Conservation (phyloP, 2,797 vertebrate genomes). For the Acridotheres tristis region DNA sequence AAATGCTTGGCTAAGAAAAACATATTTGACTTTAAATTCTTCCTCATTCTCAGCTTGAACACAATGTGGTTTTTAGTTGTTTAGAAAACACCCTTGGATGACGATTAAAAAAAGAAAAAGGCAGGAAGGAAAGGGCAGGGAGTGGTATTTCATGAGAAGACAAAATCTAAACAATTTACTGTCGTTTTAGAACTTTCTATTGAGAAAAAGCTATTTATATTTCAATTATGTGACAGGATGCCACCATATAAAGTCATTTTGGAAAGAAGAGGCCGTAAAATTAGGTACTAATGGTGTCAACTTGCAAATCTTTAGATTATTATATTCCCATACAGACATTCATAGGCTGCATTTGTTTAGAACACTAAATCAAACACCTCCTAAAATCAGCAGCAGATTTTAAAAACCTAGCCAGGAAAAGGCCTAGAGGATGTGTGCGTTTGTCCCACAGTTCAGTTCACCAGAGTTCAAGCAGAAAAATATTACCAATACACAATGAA, state of each 20-base stretch:
- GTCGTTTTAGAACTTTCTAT: background rate
- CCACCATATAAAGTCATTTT: background rate
- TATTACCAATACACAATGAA: background rate
- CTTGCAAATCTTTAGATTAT: background rate
- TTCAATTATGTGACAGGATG: background rate
- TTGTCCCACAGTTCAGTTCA: background rate
- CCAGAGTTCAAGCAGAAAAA: background rate
- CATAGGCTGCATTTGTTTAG: background rate
- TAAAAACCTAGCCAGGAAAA: background rate
- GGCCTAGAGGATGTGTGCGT: background rate
- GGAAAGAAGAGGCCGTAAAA: background rate
- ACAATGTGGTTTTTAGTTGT: background rate
- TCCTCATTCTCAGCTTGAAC: background rate
- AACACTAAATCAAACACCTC: background rate
- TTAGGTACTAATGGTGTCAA: background rate
- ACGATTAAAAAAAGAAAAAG: accelerated
- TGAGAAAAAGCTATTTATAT: background rate
- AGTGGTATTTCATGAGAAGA: background rate
- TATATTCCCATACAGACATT: background rate
- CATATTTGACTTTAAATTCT: background rate
- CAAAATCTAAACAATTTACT: background rate
- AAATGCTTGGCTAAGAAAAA: background rate
- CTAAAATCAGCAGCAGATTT: slow-evolving; percentile 5
- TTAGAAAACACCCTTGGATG: background rate
- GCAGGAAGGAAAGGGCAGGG: background rate